Evolutionary conservation across 2,113 vertebrate genomes (phyloP).

Genomic region (Bubo bubo): DNA sequence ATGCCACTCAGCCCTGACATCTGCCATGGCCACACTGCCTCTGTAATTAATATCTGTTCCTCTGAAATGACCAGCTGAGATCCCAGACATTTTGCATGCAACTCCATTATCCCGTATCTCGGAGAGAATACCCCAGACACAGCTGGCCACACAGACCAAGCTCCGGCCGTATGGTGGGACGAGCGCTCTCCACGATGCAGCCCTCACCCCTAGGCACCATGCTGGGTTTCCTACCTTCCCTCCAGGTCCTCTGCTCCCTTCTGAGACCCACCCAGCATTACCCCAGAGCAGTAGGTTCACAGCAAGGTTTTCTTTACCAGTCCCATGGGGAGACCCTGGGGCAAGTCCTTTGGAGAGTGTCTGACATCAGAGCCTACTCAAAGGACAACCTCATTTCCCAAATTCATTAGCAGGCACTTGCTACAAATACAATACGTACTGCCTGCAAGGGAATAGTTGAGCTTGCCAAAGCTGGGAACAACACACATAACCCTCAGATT

Average conservation of each 20-base stretch:
- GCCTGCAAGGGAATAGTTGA: background rate
- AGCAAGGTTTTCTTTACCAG: background rate
- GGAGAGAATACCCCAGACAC: background rate
- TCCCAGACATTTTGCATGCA: background rate
- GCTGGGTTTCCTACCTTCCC: background rate
- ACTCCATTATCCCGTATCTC: background rate
- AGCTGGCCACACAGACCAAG: background rate
- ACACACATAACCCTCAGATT: background rate
- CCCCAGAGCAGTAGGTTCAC: background rate
- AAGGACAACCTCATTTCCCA: background rate
- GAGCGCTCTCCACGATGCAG: background rate
- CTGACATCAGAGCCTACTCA: background rate
- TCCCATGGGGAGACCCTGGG: background rate
- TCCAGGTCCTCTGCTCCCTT: background rate
- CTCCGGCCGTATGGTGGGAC: background rate
- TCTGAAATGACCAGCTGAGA: background rate
- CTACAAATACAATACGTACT: background rate
- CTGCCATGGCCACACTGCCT: accelerated
- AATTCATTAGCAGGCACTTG: background rate
- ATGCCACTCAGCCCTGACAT: background rate
- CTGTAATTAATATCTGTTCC: background rate
- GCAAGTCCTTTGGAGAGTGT: background rate
- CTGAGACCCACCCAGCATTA: background rate
- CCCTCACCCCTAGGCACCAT: background rate
- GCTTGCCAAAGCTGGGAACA: background rate